phyloP scores from a whole-genome alignment of 1,140 invertebrate species.

The Danaus plexippus region DNA sequence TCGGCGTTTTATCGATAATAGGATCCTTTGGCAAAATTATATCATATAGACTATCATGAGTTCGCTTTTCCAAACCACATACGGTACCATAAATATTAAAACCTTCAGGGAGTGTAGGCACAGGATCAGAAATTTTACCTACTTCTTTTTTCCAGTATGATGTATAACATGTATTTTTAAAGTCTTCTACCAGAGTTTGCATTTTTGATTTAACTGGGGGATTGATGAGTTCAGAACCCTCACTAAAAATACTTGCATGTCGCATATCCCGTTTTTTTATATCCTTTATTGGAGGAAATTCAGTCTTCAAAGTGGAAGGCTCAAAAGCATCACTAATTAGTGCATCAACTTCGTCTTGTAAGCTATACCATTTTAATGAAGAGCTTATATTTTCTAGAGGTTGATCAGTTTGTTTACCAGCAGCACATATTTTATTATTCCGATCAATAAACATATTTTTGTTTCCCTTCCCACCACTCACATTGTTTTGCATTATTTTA shows the following conservation, averaged over 20 bases:
- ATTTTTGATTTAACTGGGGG: conserved; percentile 64
- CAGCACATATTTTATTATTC: conserved; percentile 45
- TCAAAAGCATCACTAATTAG: conserved; percentile 63
- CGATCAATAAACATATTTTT: conserved; percentile 43
- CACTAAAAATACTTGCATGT: conserved; percentile 32
- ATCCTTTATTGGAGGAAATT: conserved; percentile 43
- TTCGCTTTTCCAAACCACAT: conserved; percentile 54
- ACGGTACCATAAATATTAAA: conserved; percentile 56
- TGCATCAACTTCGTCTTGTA: conserved; percentile 65
- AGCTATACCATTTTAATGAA: conserved; percentile 50
- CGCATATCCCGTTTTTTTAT: conserved; percentile 38
- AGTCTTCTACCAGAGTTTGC: conserved; percentile 64
- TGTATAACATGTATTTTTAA: conserved; percentile 64
- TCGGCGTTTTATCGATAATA: conserved; percentile 46
- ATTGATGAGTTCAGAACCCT: conserved; percentile 43
- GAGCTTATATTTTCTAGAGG: conserved; percentile 37
- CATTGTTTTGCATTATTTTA: conserved; percentile 2
- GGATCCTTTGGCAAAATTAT: conserved; percentile 48
- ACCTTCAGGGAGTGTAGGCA: conserved; percentile 65
- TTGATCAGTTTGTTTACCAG: conserved; percentile 52
- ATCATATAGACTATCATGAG: conserved; percentile 43
- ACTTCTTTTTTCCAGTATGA: conserved; percentile 69
- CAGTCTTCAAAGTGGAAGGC: conserved; percentile 31
- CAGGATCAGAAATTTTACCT: conserved; percentile 55
- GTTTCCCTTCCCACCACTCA: conserved; percentile 48